Evolutionary conservation across 1,140 invertebrate genomes (phyloP).

Genomic region (Elymnias hypermnestra): DNA sequence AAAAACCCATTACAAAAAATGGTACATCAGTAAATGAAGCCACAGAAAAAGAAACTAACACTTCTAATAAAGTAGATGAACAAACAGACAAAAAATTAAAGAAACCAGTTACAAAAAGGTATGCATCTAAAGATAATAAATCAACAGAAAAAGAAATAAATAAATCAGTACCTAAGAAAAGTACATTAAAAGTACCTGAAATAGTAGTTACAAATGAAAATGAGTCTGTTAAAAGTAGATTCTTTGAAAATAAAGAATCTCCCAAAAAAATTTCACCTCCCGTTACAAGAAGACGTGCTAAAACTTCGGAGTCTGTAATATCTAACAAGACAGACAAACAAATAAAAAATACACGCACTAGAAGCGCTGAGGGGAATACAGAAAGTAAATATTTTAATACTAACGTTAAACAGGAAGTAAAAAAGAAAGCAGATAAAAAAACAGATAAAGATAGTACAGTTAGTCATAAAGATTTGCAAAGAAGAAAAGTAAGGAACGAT

Average conservation of each 20-base stretch:
- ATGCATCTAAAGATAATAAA: not conserved
- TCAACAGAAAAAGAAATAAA: not conserved
- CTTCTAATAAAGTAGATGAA: too few relatives aligned
- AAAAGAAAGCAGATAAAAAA: slow-evolving; percentile 13
- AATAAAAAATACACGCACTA: slow-evolving; percentile 34
- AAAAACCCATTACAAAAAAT: too few relatives aligned
- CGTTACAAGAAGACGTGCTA: slow-evolving; percentile 43
- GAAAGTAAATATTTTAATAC: slow-evolving; percentile 54
- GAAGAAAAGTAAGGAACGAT: slow-evolving; percentile 49
- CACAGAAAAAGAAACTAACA: too few relatives aligned
- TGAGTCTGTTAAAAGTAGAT: slow-evolving; percentile 41
- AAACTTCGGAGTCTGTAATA: slow-evolving; percentile 33
- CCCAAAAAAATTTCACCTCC: slow-evolving; percentile 14
- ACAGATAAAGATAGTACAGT: slow-evolving; percentile 29
- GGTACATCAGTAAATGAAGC: too few relatives aligned
- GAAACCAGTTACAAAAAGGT: too few relatives aligned
- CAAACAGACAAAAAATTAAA: too few relatives aligned
- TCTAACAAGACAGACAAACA: slow-evolving; percentile 17
- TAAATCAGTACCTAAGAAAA: slow-evolving; percentile 2
- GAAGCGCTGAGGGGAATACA: slow-evolving; percentile 38
- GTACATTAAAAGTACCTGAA: slow-evolving; percentile 26
- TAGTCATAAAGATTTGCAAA: slow-evolving; percentile 41
- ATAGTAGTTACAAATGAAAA: slow-evolving; percentile 42
- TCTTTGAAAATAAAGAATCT: slow-evolving; percentile 32
- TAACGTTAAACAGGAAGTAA: slow-evolving; percentile 13